Conservation (phyloP, 2,113 vertebrate species). For the Halcyon malimbica region DNA sequence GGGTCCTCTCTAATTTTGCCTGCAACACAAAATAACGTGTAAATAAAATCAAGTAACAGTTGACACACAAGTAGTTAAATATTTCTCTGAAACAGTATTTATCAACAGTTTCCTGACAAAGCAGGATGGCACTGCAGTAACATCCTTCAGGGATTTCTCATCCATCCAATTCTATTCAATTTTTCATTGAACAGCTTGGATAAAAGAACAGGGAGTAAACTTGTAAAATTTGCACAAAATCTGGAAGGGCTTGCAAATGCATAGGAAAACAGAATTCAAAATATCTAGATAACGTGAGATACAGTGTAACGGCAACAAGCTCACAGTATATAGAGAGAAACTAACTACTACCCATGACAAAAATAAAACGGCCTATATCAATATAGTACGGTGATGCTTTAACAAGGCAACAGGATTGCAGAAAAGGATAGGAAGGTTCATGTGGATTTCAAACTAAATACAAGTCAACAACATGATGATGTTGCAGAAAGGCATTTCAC, state of each 20-base stretch:
- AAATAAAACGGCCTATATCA: not conserved
- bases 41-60: not conserved
- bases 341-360: not conserved
- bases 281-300: not conserved
- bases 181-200: not conserved
- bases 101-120: not conserved
- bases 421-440: not conserved
- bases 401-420: not conserved
- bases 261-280: not conserved
- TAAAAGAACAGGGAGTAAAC: not conserved
- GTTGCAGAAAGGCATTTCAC: slow-evolving; percentile 15
- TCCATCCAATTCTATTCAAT: not conserved
- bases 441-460: slow-evolving; percentile 3
- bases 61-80: not conserved
- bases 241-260: not conserved
- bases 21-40: not conserved
- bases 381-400: not conserved
- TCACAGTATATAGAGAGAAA: not conserved
- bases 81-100: not conserved
- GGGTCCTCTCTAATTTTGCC: not conserved
- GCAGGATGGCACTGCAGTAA: not conserved
- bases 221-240: not conserved
- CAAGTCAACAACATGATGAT: not conserved
- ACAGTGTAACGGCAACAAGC: not conserved
- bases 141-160: not conserved